phyloP scores from a whole-genome alignment of 1,140 invertebrate genomes.

The Drosophila novamexicana region DNA sequence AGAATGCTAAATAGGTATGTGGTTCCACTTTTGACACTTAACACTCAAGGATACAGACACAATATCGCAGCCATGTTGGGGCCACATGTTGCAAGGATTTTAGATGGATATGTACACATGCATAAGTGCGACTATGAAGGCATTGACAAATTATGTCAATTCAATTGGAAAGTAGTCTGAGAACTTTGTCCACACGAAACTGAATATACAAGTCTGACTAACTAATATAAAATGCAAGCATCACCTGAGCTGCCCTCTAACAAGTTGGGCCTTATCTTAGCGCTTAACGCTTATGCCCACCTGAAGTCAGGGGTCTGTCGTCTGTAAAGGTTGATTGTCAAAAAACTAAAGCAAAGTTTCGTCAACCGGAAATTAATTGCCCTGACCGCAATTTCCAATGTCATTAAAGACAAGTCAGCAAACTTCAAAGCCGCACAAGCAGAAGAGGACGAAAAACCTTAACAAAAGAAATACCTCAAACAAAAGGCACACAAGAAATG shows the following conservation, averaged over 20 bases:
- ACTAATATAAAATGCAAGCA: not conserved
- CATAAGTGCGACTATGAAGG: slow-evolving; percentile 51
- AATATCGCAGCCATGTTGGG: not conserved
- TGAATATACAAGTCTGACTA: not conserved
- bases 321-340: slow-evolving; percentile 53
- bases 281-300: slow-evolving; percentile 56
- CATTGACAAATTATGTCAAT: slow-evolving; percentile 66
- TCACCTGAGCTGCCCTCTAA: slow-evolving; percentile 5
- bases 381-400: slow-evolving; percentile 80
- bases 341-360: slow-evolving; percentile 75
- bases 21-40: slow-evolving; percentile 53
- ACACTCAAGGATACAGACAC: slow-evolving; percentile 19
- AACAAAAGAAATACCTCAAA: slow-evolving; percentile 72
- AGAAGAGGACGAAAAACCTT: slow-evolving; percentile 19
- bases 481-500: slow-evolving; percentile 62
- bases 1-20: slow-evolving; percentile 60
- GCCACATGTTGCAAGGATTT: not conserved
- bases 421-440: slow-evolving; percentile 67
- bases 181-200: not conserved
- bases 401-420: slow-evolving; percentile 78
- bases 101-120: slow-evolving; percentile 9
- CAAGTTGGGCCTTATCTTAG: slow-evolving; percentile 54
- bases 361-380: slow-evolving; percentile 81
- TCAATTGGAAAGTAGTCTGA: slow-evolving; percentile 37
- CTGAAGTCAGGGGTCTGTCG: slow-evolving; percentile 12